These are phyloP conservation scores for Elysia chlorotica DNA, from an alignment of 1,140 invertebrate genomes.

Conservation along the genomic window DNA sequence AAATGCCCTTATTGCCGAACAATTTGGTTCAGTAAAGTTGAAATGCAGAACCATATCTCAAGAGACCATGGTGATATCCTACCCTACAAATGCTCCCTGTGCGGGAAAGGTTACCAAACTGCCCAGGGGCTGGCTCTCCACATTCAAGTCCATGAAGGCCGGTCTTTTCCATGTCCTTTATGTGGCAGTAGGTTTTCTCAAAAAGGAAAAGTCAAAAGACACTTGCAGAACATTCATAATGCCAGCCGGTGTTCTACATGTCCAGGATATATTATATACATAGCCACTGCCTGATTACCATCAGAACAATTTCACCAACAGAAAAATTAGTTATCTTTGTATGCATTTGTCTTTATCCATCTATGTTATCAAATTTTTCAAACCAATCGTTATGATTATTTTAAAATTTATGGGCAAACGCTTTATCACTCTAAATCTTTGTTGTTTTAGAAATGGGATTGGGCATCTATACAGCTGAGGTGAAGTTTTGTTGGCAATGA, in stretches of 20 bases:
- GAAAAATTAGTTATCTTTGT: no score
- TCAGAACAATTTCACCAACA: no score
- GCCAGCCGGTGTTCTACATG: not conserved
- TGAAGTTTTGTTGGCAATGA: no score
- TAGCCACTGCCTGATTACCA: no score
- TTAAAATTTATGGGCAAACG: no score
- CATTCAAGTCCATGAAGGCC: not conserved
- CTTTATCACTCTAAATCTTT: no score
- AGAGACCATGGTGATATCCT: not conserved
- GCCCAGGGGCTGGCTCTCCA: not conserved
- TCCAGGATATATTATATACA: no score
- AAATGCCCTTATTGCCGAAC: slow-evolving; percentile 1
- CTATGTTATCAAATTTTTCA: no score
- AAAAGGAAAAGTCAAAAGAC: not conserved
- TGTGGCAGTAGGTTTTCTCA: slow-evolving; percentile 1
- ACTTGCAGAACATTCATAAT: not conserved
- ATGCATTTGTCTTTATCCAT: no score
- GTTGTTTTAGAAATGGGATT: no score
- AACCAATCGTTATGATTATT: no score
- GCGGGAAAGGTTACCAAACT: not conserved
- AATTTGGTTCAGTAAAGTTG: not conserved
- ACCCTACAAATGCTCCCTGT: slow-evolving; percentile 2
- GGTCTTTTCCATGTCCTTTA: not conserved
- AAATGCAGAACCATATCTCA: slow-evolving; percentile 8
- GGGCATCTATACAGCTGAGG: no score